These are phyloP conservation scores for Coreius guichenoti DNA, from an alignment of 2,797 vertebrate genomes.

Conservation along the genomic window DNA sequence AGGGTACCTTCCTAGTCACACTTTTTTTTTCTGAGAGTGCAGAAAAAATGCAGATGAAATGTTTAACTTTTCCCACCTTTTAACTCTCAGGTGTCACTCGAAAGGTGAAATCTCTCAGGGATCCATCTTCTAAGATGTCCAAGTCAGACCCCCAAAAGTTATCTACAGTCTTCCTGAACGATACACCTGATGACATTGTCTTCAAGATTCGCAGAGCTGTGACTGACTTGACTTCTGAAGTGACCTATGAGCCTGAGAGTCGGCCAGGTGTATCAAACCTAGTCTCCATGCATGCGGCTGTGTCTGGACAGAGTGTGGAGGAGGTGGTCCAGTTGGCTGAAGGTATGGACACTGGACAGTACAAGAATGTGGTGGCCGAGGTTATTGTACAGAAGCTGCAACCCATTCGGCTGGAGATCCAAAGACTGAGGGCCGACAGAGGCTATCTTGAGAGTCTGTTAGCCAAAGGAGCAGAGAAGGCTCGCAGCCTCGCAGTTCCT, in stretches of 20 bases:
- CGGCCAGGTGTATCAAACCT: constrained; percentile 92
- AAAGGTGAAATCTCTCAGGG: constrained; percentile 92
- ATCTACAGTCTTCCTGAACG: constrained; percentile 85
- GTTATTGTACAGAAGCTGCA: constrained; percentile 85
- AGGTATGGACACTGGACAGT: constrained; percentile 86
- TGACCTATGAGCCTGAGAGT: constrained; percentile 86
- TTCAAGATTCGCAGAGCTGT: constrained; percentile 91
- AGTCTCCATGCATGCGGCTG: constrained; percentile 86
- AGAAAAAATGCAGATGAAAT: not conserved
- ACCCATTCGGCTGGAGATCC: constrained; percentile 86
- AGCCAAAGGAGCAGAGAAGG: constrained; percentile 78
- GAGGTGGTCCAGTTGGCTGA: constrained; percentile 79
- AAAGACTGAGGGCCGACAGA: constrained; percentile 81
- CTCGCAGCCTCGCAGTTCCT: constrained; percentile 84
- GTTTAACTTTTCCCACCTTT: not conserved
- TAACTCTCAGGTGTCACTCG: constrained; percentile 79
- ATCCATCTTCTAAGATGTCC: constrained; percentile 92
- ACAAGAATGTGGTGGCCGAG: constrained; percentile 88
- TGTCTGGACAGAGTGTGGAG: constrained; percentile 75
- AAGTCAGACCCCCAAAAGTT: constrained; percentile 90
- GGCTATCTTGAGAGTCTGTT: constrained; percentile 83
- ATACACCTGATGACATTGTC: constrained; percentile 88
- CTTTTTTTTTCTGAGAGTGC: not conserved
- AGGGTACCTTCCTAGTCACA: not conserved
- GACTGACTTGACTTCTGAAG: constrained; percentile 93